These are phyloP conservation scores for Camponotus fellah DNA, from an alignment of 2,888 invertebrate species.

Conservation along the genomic window DNA sequence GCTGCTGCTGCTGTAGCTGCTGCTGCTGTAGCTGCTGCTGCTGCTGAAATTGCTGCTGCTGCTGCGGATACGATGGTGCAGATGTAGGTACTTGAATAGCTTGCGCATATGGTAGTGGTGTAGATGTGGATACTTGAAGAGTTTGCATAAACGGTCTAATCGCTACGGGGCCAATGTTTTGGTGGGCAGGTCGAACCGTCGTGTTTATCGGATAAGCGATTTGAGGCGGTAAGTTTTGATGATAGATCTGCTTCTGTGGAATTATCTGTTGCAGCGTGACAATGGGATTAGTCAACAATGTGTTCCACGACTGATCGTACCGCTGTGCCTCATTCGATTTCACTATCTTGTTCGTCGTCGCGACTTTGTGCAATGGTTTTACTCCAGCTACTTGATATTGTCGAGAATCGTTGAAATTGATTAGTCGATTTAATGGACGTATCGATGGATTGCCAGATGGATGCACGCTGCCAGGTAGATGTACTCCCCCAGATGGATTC, in stretches of 20 bases:
- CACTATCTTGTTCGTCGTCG: background rate
- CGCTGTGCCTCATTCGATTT: background rate
- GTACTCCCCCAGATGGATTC: no score
- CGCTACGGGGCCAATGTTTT: background rate
- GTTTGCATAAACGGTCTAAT: constrained; percentile 1
- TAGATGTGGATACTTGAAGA: background rate
- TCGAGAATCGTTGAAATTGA: background rate
- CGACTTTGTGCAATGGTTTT: background rate
- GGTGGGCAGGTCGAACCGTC: background rate
- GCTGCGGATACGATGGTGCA: background rate
- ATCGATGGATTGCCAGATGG: no score
- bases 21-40: background rate
- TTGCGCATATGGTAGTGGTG: background rate
- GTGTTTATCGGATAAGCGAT: background rate
- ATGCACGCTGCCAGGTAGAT: background rate
- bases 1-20: background rate
- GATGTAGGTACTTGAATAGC: background rate
- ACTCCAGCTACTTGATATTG: background rate
- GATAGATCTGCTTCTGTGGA: constrained; percentile 20
- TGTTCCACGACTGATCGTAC: background rate
- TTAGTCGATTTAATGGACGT: background rate
- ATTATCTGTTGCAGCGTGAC: background rate
- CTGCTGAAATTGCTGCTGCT: background rate
- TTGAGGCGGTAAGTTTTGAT: constrained; percentile 55
- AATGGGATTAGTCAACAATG: background rate